Evolutionary conservation across 2,113 vertebrate species (phyloP), one percentile per base, ranked within the genome.

Genomic region (Poeciliopsis prolifica): DNA sequence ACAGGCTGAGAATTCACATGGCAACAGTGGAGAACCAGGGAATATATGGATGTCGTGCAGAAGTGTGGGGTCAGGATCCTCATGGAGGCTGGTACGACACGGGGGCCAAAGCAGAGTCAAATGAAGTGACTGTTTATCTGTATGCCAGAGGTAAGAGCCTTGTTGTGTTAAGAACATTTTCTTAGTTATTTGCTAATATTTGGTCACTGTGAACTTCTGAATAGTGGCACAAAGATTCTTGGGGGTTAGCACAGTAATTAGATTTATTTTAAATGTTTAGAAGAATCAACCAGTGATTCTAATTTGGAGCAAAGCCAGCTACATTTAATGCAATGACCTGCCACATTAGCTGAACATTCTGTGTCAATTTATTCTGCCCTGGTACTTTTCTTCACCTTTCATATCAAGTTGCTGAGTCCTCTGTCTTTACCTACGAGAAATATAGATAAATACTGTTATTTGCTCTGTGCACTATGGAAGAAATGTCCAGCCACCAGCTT

Each of bases 71-170:
- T 26, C 95, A 94, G 88, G 95, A 95, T 31, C 94, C 94, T 0
- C 95, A 95, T 65, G 91, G 92, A 72, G 95, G 88, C 70, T 97
- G 96, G 96, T 96, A 96, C 92, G 94, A 94, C 74, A 94, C 92
- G 0, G 95, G 95, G 0, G 90, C 91, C 64, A 92, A 82, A 22
- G 89, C 93, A 0, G 92, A 95, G 80, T 97, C 96, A 0, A 85
- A 91, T 7, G 74, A 85, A 1, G 93, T 95, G 77, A 95, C 91
- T 0, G 92, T 97, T 54, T 97, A 96, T 85, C 91, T 97, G 10
- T 97, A 96, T 42, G 88, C 93, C 0, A 95, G 93, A 79, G 95
- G 96, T 97, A 79, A 95, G 95, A 37, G 30, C 33, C 14, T 61
- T 19, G 3, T 12, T 1, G 10, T 54, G 10, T 29, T 17, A 30